Percentiles rank a stretch among this genome's conserved stretches.
These are phyloP conservation scores for Ernsta delagoae DNA, from an alignment of 2,888 invertebrate species.

Conservation along the genomic window DNA sequence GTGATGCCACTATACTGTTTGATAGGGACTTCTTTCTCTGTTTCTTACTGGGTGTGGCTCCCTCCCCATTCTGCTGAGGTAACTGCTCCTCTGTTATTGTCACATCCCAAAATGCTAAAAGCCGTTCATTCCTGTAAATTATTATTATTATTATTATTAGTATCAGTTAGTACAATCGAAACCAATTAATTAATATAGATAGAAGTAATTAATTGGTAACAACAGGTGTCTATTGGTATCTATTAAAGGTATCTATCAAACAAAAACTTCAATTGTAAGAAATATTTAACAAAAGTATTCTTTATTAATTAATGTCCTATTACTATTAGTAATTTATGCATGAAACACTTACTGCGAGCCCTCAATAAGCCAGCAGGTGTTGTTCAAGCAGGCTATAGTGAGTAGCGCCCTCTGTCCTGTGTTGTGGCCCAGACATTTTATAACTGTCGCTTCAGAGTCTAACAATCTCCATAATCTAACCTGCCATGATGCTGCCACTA, in stretches of 20 bases:
- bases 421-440: slow-evolving; percentile 71
- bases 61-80: slow-evolving; percentile 64
- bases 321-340: no score
- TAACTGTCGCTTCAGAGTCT: slow-evolving; percentile 53
- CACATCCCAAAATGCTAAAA: slow-evolving; percentile 78
- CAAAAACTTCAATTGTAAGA: no score
- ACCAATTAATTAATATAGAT: no score
- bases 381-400: slow-evolving; percentile 55
- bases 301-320: no score
- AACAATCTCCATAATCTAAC: slow-evolving; percentile 70
- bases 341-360: slow-evolving; percentile 79
- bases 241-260: no score
- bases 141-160: no score
- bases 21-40: slow-evolving; percentile 63
- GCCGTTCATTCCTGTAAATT: slow-evolving; percentile 75
- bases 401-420: slow-evolving; percentile 62
- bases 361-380: slow-evolving; percentile 70
- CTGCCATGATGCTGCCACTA: slow-evolving; percentile 75
- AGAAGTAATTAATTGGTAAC: no score
- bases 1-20: slow-evolving; percentile 48
- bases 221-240: no score
- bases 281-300: no score
- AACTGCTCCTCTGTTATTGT: slow-evolving; percentile 62
- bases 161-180: background rate
- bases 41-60: slow-evolving; percentile 61